A percentile compares a stretch with the other conserved stretches of the same genome.
phyloP scores from a whole-genome alignment of 92 coral and sea anemone genomes.

The Siderastrea radians region DNA sequence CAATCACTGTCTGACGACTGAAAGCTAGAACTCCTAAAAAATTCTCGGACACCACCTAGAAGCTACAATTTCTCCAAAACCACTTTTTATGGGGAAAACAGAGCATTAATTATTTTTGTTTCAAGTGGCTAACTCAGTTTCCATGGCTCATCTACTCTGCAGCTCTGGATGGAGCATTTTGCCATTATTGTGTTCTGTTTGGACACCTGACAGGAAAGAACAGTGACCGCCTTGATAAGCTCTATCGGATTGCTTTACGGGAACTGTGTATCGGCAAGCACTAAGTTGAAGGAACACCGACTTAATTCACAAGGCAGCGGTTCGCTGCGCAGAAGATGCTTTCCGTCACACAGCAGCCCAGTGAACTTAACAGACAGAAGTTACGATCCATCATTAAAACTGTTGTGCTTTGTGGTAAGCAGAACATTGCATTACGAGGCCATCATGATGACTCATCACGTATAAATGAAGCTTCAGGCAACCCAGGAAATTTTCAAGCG shows the following conservation, averaged over 20 bases:
- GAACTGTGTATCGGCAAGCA: slow-evolving; percentile 54
- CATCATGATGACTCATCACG: slow-evolving; percentile 76
- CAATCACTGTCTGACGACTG: slow-evolving; percentile 58
- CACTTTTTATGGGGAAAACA: slow-evolving; percentile 55
- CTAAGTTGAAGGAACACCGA: slow-evolving; percentile 56
- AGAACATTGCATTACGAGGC: slow-evolving; percentile 76
- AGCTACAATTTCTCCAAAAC: slow-evolving; percentile 66
- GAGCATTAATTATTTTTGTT: slow-evolving; percentile 52
- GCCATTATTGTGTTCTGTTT: slow-evolving; percentile 57
- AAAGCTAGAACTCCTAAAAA: slow-evolving; percentile 56
- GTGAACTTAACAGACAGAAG: slow-evolving; percentile 69
- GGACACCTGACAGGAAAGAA: slow-evolving; percentile 55
- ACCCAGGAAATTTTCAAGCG: slow-evolving; percentile 82
- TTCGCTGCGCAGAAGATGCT: slow-evolving; percentile 25
- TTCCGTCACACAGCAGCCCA: slow-evolving; percentile 55
- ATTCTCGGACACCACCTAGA: slow-evolving; percentile 60
- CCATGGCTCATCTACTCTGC: slow-evolving; percentile 63
- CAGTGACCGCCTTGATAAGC: slow-evolving; percentile 57
- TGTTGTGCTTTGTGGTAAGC: slow-evolving; percentile 72
- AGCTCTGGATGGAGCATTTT: slow-evolving; percentile 59
- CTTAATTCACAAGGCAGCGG: slow-evolving; percentile 37
- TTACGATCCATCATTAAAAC: slow-evolving; percentile 71
- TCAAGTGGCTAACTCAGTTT: slow-evolving; percentile 45
- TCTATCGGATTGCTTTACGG: slow-evolving; percentile 48
- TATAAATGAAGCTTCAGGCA: slow-evolving; percentile 52